These are phyloP conservation scores for Pyrrhosoma nymphula DNA, from an alignment of 2,888 invertebrate genomes.

Conservation along the genomic window DNA sequence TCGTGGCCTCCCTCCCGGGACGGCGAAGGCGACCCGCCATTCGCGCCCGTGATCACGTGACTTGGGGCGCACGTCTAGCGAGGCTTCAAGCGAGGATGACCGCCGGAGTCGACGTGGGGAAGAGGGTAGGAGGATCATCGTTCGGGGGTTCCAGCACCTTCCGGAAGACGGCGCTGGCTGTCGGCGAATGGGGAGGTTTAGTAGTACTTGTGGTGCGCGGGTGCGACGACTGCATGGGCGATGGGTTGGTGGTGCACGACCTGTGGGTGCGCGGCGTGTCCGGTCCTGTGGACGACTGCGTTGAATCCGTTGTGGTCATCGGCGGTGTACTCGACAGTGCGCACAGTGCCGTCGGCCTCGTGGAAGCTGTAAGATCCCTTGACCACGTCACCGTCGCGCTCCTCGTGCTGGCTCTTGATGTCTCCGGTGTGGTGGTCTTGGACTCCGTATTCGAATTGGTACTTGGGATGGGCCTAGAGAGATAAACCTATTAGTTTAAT, in stretches of 20 bases:
- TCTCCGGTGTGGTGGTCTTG: constrained; percentile 78
- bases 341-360: constrained; percentile 52
- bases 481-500: background rate
- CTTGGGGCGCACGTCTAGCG: background rate
- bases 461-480: background rate
- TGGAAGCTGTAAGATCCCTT: constrained; percentile 59
- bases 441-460: constrained; percentile 83
- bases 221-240: background rate
- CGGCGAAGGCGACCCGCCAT: background rate
- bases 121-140: background rate
- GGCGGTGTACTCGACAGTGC: constrained; percentile 59
- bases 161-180: background rate
- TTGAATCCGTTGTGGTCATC: constrained; percentile 80
- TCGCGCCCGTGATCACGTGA: background rate
- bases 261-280: constrained; percentile 77
- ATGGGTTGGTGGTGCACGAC: constrained; percentile 74
- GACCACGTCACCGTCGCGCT: constrained; percentile 47
- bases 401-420: constrained; percentile 61
- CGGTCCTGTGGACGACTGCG: constrained; percentile 82
- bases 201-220: background rate
- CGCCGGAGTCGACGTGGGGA: background rate
- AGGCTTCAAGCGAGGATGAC: background rate
- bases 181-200: background rate
- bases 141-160: background rate
- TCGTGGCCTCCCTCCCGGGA: background rate